Conservation (phyloP, 2,888 invertebrate species). For the Sycophila texana region DNA sequence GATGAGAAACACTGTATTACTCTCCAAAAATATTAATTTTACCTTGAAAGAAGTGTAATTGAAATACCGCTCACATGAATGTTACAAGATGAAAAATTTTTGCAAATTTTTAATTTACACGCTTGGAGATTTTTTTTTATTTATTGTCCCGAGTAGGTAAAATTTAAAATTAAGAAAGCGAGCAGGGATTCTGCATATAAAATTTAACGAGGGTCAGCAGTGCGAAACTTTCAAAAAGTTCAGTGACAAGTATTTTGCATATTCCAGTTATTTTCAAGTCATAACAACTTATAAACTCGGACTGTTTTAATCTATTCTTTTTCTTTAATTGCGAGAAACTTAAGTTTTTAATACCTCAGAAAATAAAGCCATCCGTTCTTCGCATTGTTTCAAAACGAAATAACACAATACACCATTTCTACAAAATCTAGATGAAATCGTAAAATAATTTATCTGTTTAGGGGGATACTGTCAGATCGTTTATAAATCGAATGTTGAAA, state of each 20-base stretch:
- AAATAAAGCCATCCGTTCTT: background rate
- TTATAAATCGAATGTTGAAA: slow-evolving; percentile 2
- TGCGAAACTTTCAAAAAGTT: slow-evolving; percentile 36
- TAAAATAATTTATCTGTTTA: background rate
- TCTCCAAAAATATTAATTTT: no score
- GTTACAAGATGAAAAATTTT: no score
- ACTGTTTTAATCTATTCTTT: slow-evolving; percentile 11
- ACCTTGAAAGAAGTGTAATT: no score
- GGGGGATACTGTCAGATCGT: no score
- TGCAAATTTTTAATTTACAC: no score
- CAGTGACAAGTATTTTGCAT: slow-evolving; percentile 26
- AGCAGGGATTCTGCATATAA: slow-evolving; percentile 14
- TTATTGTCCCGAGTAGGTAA: no score
- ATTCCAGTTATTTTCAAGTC: slow-evolving; percentile 40
- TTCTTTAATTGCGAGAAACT: background rate
- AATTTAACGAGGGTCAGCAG: slow-evolving; percentile 28
- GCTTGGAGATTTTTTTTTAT: no score
- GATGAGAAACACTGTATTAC: no score
- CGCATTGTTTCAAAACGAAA: background rate
- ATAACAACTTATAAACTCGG: slow-evolving; percentile 15
- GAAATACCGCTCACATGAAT: no score
- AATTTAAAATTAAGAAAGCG: no score
- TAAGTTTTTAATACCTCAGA: background rate
- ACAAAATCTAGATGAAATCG: background rate
- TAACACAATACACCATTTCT: background rate